phyloP scores from a whole-genome alignment of 2,888 invertebrate species.

The Leptopilina myrica region DNA sequence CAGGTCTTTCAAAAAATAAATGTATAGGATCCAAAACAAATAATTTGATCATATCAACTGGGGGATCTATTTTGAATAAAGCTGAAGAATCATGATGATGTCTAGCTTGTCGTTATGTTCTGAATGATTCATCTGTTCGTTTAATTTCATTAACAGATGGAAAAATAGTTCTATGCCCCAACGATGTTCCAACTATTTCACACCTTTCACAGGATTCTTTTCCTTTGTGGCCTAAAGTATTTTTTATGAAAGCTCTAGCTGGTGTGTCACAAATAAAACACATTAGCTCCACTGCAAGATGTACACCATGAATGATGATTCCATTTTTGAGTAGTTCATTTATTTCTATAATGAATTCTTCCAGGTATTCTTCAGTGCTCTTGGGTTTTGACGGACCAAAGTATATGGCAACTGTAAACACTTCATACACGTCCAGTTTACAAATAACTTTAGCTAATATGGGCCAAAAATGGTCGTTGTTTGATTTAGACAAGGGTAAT shows the following conservation, averaged over 20 bases:
- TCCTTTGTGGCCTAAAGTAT: no score
- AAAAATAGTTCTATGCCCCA: no score
- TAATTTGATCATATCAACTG: background rate
- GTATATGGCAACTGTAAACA: background rate
- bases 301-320: background rate
- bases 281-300: background rate
- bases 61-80: background rate
- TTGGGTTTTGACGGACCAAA: background rate
- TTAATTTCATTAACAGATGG: no score
- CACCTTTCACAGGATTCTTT: no score
- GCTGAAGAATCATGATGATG: background rate
- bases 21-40: background rate
- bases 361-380: background rate
- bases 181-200: no score
- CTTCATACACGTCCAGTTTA: background rate
- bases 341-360: background rate
- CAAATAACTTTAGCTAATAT: background rate
- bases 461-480: background rate
- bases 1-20: background rate
- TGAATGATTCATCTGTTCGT: background rate
- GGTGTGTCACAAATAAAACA: background rate
- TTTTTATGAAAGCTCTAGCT: no score
- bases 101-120: background rate
- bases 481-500: slow-evolving; percentile 24
- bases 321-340: background rate